Conservation (phyloP, 2,888 invertebrate species). For the Campopleginae sp. region DNA sequence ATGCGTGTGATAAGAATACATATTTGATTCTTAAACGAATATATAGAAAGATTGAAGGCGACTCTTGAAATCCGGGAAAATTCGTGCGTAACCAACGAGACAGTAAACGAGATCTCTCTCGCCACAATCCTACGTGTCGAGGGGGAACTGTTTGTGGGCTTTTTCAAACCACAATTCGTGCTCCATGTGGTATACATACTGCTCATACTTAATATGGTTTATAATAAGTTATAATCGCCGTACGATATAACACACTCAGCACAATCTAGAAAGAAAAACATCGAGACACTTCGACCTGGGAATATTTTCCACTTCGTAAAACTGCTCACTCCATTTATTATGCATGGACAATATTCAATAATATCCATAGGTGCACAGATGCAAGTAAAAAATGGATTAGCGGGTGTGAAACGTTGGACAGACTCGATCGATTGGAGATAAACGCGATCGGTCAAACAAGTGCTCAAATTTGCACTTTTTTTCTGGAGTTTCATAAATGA, state of each 20-base stretch:
- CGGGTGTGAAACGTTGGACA: slow-evolving; percentile 48
- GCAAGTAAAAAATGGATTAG: slow-evolving; percentile 37
- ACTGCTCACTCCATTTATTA: neutral
- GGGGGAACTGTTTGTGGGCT: slow-evolving; percentile 61
- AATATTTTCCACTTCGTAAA: slow-evolving; percentile 29
- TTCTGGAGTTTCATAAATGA: neutral
- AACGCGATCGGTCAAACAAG: neutral
- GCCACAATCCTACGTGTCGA: slow-evolving; percentile 46
- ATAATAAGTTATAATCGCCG: slow-evolving; percentile 39
- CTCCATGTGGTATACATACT: slow-evolving; percentile 10
- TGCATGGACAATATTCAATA: slow-evolving; percentile 1
- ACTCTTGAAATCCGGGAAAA: slow-evolving; percentile 56
- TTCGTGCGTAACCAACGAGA: slow-evolving; percentile 51
- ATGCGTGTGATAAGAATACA: slow-evolving; percentile 27
- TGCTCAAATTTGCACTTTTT: slow-evolving; percentile 8
- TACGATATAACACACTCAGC: slow-evolving; percentile 14
- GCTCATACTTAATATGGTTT: slow-evolving; percentile 31
- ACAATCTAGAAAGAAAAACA: slow-evolving; percentile 5
- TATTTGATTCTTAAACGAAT: neutral
- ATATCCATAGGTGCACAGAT: neutral
- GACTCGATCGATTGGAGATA: slow-evolving; percentile 41
- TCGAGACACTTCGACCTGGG: slow-evolving; percentile 46
- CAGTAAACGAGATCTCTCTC: slow-evolving; percentile 57
- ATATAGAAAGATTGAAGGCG: neutral
- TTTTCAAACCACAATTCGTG: slow-evolving; percentile 54